phyloP scores from a whole-genome alignment of 2,113 vertebrate species.

The Cheilinus undulatus region DNA sequence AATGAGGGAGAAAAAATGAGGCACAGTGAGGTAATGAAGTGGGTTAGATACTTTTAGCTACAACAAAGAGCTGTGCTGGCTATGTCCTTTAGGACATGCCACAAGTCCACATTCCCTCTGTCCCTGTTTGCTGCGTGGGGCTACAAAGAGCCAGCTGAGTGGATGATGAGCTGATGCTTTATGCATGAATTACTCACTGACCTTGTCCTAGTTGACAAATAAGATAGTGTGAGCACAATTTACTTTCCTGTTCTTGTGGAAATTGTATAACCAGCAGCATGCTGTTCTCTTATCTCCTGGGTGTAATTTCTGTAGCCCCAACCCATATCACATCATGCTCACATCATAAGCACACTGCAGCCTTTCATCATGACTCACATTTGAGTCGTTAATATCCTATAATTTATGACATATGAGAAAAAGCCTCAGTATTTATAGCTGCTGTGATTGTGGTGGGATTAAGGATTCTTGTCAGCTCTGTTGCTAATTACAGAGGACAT shows the following conservation, averaged over 20 bases:
- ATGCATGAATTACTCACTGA: constrained; percentile 47
- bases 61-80: constrained; percentile 10
- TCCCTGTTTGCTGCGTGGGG: constrained; percentile 16
- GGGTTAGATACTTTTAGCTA: constrained; percentile 52
- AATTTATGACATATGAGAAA: constrained; percentile 47
- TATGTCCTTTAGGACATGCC: constrained; percentile 35
- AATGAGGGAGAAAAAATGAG: constrained; percentile 37
- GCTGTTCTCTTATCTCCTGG: constrained; percentile 17
- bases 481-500: constrained; percentile 63
- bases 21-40: constrained; percentile 60
- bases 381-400: constrained; percentile 42
- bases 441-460: constrained; percentile 37
- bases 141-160: constrained; percentile 33
- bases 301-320: constrained; percentile 35
- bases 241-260: constrained; percentile 20
- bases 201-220: constrained; percentile 36
- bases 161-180: constrained; percentile 23
- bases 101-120: constrained; percentile 25
- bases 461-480: constrained; percentile 55
- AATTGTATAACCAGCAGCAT: constrained; percentile 27
- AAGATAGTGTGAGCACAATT: constrained; percentile 27
- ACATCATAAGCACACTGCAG: constrained; percentile 15
- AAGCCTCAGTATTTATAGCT: constrained; percentile 22
- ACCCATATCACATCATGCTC: constrained; percentile 27
- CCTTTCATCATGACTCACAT: constrained; percentile 42